A percentile compares a stretch with the other conserved stretches of the same genome.
phyloP scores from a whole-genome alignment of 2,888 invertebrate genomes.

The Chloromyia formosa region DNA sequence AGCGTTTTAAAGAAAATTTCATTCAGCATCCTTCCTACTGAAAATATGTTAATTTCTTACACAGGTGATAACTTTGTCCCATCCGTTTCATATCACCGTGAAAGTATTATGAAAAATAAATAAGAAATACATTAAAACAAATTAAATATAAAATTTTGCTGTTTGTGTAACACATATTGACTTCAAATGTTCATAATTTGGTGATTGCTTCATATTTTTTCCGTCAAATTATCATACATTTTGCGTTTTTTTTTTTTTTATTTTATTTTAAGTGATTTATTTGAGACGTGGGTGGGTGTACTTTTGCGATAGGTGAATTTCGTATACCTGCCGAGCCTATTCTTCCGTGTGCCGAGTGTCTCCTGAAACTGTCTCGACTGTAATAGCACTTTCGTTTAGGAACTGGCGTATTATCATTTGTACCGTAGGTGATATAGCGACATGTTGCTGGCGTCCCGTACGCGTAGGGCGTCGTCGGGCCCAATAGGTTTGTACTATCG shows the following conservation, averaged over 20 bases:
- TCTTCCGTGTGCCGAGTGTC: conserved; percentile 65
- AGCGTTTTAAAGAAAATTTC: no score
- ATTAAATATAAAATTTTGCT: conserved; percentile 16
- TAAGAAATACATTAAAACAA: neutral
- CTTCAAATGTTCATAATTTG: neutral
- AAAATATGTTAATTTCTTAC: neutral
- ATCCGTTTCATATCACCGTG: neutral
- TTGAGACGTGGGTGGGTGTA: conserved; percentile 38
- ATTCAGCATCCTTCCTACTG: neutral
- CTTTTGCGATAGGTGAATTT: conserved; percentile 42
- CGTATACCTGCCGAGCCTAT: conserved; percentile 61
- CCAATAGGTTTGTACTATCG: conserved; percentile 63
- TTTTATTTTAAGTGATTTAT: conserved; percentile 3
- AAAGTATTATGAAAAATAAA: conserved; percentile 14
- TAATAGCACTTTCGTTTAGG: conserved; percentile 62
- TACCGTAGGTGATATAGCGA: conserved; percentile 64
- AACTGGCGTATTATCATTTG: conserved; percentile 63
- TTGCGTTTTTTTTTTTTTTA: neutral
- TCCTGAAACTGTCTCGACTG: conserved; percentile 62
- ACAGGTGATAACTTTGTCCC: conserved; percentile 14
- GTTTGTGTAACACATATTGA: conserved; percentile 24
- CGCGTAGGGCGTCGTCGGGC: conserved; percentile 59
- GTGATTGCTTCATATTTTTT: conserved; percentile 40
- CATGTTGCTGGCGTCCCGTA: conserved; percentile 59
- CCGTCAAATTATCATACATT: conserved; percentile 49